Percentiles rank a stretch among this genome's conserved stretches.
Conservation (phyloP, 2,888 invertebrate genomes). For the Pachydiplax longipennis region DNA sequence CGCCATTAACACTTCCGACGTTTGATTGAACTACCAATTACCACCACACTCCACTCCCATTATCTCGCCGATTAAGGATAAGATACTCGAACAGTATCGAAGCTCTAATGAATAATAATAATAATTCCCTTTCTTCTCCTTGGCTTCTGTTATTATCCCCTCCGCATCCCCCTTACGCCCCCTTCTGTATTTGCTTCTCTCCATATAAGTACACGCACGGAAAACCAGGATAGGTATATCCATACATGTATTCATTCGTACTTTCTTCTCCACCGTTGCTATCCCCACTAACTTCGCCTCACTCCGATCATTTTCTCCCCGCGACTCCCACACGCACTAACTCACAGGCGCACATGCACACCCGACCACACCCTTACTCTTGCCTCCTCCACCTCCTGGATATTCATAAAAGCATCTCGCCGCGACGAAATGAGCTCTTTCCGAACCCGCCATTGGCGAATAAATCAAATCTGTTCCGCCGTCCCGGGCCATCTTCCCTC, state of each 20-base stretch:
- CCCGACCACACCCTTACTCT: background rate
- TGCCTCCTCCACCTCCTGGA: slow-evolving; percentile 9
- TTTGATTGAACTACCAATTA: slow-evolving; percentile 25
- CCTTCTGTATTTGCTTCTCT: background rate
- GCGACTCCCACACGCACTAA: background rate
- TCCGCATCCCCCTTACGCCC: background rate
- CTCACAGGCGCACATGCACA: background rate
- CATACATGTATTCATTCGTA: background rate
- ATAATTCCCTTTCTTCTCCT: background rate
- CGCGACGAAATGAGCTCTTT: slow-evolving; percentile 31
- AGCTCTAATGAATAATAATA: slow-evolving; percentile 32
- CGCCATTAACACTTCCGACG: slow-evolving; percentile 16
- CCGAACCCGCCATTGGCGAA: slow-evolving; percentile 12
- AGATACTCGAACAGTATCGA: background rate
- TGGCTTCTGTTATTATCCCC: background rate
- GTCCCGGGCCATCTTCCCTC: background rate
- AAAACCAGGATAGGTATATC: too few species aligned
- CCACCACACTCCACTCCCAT: slow-evolving; percentile 1
- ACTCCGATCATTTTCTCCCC: background rate
- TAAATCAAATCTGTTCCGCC: slow-evolving; percentile 41
- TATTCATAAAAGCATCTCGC: slow-evolving; percentile 40
- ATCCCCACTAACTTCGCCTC: background rate
- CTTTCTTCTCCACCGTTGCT: background rate
- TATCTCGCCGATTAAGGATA: slow-evolving; percentile 19
- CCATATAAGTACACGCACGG: background rate